Evolutionary conservation across 2,888 invertebrate genomes (phyloP).

Genomic region (Dioctria rufipes): DNA sequence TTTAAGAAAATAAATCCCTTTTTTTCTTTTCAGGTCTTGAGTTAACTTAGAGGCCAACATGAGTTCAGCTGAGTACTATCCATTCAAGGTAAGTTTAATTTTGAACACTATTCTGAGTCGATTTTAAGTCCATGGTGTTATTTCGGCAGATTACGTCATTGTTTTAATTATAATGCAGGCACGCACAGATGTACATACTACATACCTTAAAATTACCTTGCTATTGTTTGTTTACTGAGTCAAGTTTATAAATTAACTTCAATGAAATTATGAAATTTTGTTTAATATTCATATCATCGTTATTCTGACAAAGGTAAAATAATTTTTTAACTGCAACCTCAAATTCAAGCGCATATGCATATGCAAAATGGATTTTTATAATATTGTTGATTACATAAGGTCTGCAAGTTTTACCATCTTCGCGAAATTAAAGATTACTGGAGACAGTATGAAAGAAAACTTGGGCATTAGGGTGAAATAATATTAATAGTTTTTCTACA

Average conservation of each 20-base stretch:
- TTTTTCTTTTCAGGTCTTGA: constrained; percentile 65
- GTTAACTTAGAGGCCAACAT: constrained; percentile 73
- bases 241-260: neutral
- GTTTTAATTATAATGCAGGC: neutral
- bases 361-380: too few species aligned
- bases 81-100: constrained; percentile 81
- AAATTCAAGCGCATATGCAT: too few species aligned
- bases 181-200: neutral
- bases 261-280: neutral
- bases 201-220: neutral
- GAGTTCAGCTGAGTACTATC: constrained; percentile 88
- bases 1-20: neutral
- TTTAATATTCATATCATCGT: neutral
- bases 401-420: too few species aligned
- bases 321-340: too few species aligned
- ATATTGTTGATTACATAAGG: too few species aligned
- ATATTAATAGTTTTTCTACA: too few species aligned
- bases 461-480: too few species aligned
- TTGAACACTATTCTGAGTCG: neutral
- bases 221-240: constrained; percentile 2
- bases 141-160: neutral
- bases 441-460: too few species aligned
- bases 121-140: neutral
- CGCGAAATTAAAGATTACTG: too few species aligned
- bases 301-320: too few species aligned